These are phyloP conservation scores for Bicyclus anynana DNA, from an alignment of 1,140 invertebrate genomes.

Conservation along the genomic window DNA sequence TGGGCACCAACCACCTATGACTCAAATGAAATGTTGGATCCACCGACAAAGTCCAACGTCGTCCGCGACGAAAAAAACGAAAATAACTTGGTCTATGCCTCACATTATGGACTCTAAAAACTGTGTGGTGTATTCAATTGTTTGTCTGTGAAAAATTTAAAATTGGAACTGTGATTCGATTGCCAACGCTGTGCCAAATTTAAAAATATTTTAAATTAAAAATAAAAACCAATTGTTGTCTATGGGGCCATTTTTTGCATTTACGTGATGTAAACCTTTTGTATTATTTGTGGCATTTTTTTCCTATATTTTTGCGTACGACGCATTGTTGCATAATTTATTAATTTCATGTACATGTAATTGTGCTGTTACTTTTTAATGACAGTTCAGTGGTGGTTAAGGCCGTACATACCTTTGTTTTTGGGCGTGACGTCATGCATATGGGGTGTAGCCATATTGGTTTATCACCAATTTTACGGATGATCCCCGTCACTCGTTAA, in stretches of 20 bases:
- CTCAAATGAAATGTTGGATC: slow-evolving; percentile 60
- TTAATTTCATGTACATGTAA: slow-evolving; percentile 31
- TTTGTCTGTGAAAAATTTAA: slow-evolving; percentile 42
- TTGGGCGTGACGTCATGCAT: slow-evolving; percentile 83
- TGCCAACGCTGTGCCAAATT: slow-evolving; percentile 34
- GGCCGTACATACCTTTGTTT: slow-evolving; percentile 79
- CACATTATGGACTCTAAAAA: slow-evolving; percentile 38
- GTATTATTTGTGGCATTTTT: slow-evolving; percentile 67
- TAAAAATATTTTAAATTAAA: slow-evolving; percentile 25
- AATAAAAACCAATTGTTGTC: slow-evolving; percentile 17
- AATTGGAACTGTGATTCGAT: slow-evolving; percentile 64
- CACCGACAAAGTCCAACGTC: slow-evolving; percentile 73
- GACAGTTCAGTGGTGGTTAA: slow-evolving; percentile 69
- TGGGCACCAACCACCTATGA: slow-evolving; percentile 35
- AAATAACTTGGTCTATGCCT: slow-evolving; percentile 52
- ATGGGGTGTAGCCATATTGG: slow-evolving; percentile 84
- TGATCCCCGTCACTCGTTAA: too few species aligned
- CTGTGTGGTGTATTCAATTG: slow-evolving; percentile 27
- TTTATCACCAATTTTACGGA: slow-evolving; percentile 67
- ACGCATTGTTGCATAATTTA: slow-evolving; percentile 40
- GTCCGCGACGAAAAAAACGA: slow-evolving; percentile 74
- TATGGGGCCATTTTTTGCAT: slow-evolving; percentile 38
- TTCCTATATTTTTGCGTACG: slow-evolving; percentile 43
- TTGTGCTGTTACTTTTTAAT: slow-evolving; percentile 49
- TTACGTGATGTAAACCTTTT: slow-evolving; percentile 35